Percentiles rank a stretch among this genome's conserved stretches.
Conservation (phyloP, 2,113 vertebrate genomes). For the Larimichthys crocea region DNA sequence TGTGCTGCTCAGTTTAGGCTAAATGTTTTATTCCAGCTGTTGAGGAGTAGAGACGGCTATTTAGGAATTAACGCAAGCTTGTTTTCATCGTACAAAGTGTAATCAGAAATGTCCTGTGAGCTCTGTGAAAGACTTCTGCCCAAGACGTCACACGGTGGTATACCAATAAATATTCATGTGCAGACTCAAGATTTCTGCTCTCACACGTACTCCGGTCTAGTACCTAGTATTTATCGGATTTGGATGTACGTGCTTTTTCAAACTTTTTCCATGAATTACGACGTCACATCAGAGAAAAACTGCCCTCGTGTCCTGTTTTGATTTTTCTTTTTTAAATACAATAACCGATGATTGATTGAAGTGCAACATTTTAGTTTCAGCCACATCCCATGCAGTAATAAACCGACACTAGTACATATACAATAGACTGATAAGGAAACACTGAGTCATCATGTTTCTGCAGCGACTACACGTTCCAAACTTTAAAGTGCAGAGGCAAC, state of each 20-base stretch:
- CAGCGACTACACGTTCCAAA: no score
- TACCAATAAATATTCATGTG: no score
- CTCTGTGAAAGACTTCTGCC: no score
- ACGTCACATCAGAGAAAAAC: not conserved
- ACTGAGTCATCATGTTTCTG: no score
- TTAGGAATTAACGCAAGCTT: not conserved
- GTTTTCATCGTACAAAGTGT: not conserved
- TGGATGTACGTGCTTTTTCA: no score
- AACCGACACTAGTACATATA: not conserved
- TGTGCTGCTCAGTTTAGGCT: not conserved
- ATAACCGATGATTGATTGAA: not conserved
- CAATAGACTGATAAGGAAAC: no score
- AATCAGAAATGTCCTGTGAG: not conserved
- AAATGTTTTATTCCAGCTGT: not conserved
- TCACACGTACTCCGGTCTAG: no score
- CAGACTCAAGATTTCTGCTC: no score
- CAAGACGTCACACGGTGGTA: no score
- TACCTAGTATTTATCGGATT: no score
- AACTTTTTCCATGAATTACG: not conserved
- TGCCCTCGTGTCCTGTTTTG: not conserved
- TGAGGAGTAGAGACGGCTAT: no score
- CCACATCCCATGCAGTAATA: not conserved
- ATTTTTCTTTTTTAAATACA: not conserved
- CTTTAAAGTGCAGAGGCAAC: not conserved
- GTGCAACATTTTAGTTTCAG: not conserved